Evolutionary conservation across 2,113 vertebrate genomes (phyloP).

Genomic region (Megalops atlanticus): DNA sequence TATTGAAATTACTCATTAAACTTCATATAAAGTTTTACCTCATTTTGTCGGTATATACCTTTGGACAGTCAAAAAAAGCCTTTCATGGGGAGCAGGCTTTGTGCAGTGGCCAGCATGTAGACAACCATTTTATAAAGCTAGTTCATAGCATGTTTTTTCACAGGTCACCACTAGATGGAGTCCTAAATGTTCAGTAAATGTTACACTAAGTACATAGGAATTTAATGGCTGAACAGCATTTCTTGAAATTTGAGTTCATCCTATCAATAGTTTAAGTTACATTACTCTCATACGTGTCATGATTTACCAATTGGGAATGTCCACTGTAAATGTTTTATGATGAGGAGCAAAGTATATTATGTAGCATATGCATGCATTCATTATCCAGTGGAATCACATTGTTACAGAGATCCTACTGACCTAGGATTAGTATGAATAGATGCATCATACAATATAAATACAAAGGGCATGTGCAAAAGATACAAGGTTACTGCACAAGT

Average conservation of each 20-base stretch:
- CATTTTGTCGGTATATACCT: too few species aligned
- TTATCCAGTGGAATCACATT: too few species aligned
- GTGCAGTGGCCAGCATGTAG: not conserved
- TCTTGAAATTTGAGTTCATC: not conserved
- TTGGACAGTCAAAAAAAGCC: too few species aligned
- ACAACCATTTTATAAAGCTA: not conserved
- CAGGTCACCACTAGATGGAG: constrained; percentile 1
- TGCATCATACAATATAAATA: not conserved
- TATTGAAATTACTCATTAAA: too few species aligned
- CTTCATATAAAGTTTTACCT: too few species aligned
- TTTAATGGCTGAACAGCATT: not conserved
- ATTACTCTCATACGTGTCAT: not conserved
- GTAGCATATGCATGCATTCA: too few species aligned
- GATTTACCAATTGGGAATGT: not conserved
- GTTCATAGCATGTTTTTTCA: not conserved
- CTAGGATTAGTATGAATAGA: not conserved
- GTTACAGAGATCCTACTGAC: not conserved
- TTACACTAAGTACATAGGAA: too few species aligned
- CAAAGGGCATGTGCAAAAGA: not conserved
- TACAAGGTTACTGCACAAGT: not conserved
- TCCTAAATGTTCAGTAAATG: not conserved
- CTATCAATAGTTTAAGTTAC: not conserved
- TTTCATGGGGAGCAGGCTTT: not conserved
- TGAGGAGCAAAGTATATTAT: not conserved
- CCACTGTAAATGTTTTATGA: not conserved